Base-by-base conservation (phyloP, 2,888 invertebrate genomes). In the Ischnura elegans region DNA sequence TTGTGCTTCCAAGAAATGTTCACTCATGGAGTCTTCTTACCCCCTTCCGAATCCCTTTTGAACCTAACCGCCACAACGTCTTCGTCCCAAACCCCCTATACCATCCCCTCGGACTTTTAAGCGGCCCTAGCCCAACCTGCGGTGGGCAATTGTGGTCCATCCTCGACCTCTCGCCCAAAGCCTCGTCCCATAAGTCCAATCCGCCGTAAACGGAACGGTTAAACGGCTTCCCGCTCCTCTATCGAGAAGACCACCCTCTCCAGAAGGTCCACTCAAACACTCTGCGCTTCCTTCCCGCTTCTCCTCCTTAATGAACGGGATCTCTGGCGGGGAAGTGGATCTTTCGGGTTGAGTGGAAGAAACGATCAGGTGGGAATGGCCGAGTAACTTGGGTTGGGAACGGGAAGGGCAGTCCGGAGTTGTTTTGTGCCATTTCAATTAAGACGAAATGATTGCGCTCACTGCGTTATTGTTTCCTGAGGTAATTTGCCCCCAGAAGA, bases 191-290 rank as follows among this genome's bases (percentile, higher is more conserved):
- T 76, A 76, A 46, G 86, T 86, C 46, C 86, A 36, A 86, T 86
- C 86, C 36, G 21, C 86, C 86, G 86, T 87, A 36, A 87, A 87
- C 51, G 87, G 87, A 87, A 87, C 87, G 51, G 87, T 51, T 87
- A 87, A 87, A 87, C 51, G 87, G 87, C 42, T 21, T 21, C 55
- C 55, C 55, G 6, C 86, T 86, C n/a, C 76, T 8, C 36, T 2
- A 36, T 13, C 76, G 29, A 13, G 13, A 1, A 6, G 21, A 4
- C 86, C 86, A 3, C 45, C 4, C 85, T 45, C 45, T 0, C 86
- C 46, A 29, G 29, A 8, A 4, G 36, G 36, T 25, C 76, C 36
- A 36, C 76, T 36, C 16, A 36, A 76, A 13, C 76, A 36, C 76
- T 61, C 55, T 55, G 19, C 29, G 21, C 43, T 45, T 45, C 43